A percentile compares a stretch with the other conserved stretches of the same genome.
Conservation (phyloP, 1,140 invertebrate genomes). For the Plodia interpunctella region DNA sequence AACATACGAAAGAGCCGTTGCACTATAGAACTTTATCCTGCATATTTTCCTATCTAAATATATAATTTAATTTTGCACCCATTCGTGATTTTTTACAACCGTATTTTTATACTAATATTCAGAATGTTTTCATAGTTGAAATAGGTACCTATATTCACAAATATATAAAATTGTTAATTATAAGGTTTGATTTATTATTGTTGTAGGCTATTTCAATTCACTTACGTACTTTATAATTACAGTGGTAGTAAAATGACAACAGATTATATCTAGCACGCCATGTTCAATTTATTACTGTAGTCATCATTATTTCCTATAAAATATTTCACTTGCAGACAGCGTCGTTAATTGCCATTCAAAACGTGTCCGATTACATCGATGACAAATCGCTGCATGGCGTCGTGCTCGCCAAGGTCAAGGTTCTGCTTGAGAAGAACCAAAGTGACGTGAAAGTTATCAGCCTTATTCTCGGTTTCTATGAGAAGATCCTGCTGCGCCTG, state of each 20-base stretch:
- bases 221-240: background rate
- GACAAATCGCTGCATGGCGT: slow-evolving; percentile 89
- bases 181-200: too few relatives aligned
- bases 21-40: too few relatives aligned
- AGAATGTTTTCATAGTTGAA: too few relatives aligned
- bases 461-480: slow-evolving; percentile 86
- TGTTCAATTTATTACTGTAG: slow-evolving; percentile 8
- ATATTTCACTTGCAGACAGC: slow-evolving; percentile 82
- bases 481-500: slow-evolving; percentile 88
- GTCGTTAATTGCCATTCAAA: slow-evolving; percentile 92
- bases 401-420: slow-evolving; percentile 92
- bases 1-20: too few relatives aligned
- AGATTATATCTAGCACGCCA: too few relatives aligned
- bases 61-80: too few relatives aligned
- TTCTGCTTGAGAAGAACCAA: slow-evolving; percentile 91
- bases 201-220: background rate
- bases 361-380: slow-evolving; percentile 90
- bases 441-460: slow-evolving; percentile 86
- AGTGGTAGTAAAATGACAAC: too few relatives aligned
- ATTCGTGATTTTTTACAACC: too few relatives aligned
- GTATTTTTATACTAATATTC: too few relatives aligned
- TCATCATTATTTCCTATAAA: slow-evolving; percentile 22
- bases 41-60: too few relatives aligned
- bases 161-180: too few relatives aligned
- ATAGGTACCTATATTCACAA: too few relatives aligned